phyloP scores from a whole-genome alignment of 2,797 vertebrate genomes.

The Dendrocincla tyrannina region DNA sequence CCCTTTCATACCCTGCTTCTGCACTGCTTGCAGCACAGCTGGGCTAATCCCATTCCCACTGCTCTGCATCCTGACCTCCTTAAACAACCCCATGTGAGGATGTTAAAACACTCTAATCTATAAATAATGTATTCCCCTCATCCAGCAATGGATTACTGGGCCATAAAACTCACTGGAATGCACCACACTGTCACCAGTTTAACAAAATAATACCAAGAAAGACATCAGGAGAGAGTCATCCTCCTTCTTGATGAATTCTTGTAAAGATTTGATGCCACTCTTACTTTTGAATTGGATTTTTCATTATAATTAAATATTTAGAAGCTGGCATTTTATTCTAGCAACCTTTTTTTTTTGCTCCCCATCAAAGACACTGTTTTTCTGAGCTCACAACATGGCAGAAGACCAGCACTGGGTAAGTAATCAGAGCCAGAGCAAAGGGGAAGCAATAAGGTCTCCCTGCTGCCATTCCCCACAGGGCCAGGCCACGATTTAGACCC shows the following conservation, averaged over 20 bases:
- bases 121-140: conserved; percentile 64
- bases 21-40: conserved; percentile 5
- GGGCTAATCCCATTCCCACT: conserved; percentile 38
- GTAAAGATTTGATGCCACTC: rapidly evolving
- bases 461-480: not conserved
- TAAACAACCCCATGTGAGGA: conserved; percentile 24
- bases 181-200: not conserved
- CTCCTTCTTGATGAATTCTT: not conserved
- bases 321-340: not conserved
- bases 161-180: conserved; percentile 38
- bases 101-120: conserved; percentile 45
- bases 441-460: rapidly evolving
- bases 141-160: conserved; percentile 41
- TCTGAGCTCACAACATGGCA: not conserved
- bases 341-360: not conserved
- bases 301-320: not conserved
- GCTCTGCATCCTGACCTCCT: conserved; percentile 7
- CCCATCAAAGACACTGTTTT: not conserved
- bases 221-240: not conserved
- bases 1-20: not conserved
- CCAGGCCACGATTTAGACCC: not conserved
- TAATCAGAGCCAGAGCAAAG: not conserved
- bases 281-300: not conserved
- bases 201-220: not conserved
- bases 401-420: not conserved